phyloP scores from a whole-genome alignment of 2,113 vertebrate species.

The Antennarius striatus region DNA sequence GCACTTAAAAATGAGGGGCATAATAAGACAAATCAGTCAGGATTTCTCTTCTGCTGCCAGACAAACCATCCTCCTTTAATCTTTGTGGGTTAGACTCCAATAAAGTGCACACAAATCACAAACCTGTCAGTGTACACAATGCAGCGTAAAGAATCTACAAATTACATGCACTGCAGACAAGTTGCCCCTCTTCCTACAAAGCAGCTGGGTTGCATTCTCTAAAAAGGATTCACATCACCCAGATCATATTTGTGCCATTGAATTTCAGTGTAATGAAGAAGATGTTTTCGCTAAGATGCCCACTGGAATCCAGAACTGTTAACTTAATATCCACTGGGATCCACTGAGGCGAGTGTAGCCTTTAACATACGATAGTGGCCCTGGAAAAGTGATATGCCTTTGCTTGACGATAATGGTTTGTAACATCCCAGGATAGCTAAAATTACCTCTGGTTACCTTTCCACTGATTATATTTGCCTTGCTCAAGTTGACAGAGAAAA shows the following conservation, averaged over 20 bases:
- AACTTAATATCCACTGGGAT: conserved; percentile 70
- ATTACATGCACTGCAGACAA: conserved; percentile 61
- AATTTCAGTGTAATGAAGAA: conserved; percentile 62
- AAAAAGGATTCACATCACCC: conserved; percentile 43
- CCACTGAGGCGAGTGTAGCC: conserved; percentile 62
- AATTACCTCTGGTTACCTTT: conserved; percentile 46
- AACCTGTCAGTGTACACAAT: conserved; percentile 67
- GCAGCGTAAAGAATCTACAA: conserved; percentile 66
- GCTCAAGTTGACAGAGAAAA: conserved; percentile 51
- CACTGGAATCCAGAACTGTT: conserved; percentile 63
- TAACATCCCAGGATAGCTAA: conserved; percentile 56
- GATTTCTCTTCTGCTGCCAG: conserved; percentile 63
- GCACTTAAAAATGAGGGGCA: conserved; percentile 62
- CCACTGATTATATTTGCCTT: conserved; percentile 57
- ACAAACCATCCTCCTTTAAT: conserved; percentile 70
- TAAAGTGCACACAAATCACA: conserved; percentile 69
- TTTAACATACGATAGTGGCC: conserved; percentile 61
- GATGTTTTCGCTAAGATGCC: conserved; percentile 57
- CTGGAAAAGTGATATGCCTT: conserved; percentile 60
- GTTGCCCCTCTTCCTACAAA: conserved; percentile 43
- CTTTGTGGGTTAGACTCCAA: conserved; percentile 74
- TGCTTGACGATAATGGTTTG: conserved; percentile 65
- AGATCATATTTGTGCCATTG: conserved; percentile 62
- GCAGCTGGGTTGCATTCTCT: conserved; percentile 43
- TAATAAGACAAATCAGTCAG: conserved; percentile 68